Percentiles rank a stretch among this genome's conserved stretches.
phyloP scores from a whole-genome alignment of 1,140 invertebrate genomes.

The Philopotamus ludificatus region DNA sequence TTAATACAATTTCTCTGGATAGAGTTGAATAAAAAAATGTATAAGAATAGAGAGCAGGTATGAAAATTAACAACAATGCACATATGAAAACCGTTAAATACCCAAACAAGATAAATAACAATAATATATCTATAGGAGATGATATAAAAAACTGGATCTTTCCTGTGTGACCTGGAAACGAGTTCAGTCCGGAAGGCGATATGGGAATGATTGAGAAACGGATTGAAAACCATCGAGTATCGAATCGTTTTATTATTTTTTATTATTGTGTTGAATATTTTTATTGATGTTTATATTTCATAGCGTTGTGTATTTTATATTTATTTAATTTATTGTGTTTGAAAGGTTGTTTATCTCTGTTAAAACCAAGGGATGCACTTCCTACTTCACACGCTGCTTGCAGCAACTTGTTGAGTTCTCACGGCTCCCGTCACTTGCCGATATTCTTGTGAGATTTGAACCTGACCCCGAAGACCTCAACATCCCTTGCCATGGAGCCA shows the following conservation, averaged over 20 bases:
- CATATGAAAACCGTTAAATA: constrained; percentile 39
- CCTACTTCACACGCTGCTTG: constrained; percentile 40
- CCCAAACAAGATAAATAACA: constrained; percentile 38
- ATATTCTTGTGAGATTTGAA: constrained; percentile 19
- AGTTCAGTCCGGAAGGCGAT: constrained; percentile 32
- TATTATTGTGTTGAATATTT: no score
- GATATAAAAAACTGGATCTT: constrained; percentile 38
- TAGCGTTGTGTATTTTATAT: no score
- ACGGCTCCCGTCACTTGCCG: constrained; percentile 37
- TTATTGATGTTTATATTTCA: no score
- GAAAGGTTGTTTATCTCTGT: neutral
- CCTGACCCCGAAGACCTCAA: constrained; percentile 29
- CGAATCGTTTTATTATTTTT: no score
- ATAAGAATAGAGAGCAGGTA: constrained; percentile 18
- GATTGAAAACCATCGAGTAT: constrained; percentile 1
- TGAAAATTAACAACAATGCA: constrained; percentile 16
- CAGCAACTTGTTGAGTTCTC: constrained; percentile 32
- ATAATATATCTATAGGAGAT: constrained; percentile 29
- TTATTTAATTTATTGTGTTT: neutral
- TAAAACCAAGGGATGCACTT: constrained; percentile 33
- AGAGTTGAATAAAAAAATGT: neutral
- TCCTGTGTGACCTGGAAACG: constrained; percentile 37
- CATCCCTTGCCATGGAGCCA: constrained; percentile 3
- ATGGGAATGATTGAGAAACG: constrained; percentile 13
- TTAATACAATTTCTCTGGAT: no score